phyloP scores from a whole-genome alignment of 2,113 vertebrate genomes.

The Pagrus major region DNA sequence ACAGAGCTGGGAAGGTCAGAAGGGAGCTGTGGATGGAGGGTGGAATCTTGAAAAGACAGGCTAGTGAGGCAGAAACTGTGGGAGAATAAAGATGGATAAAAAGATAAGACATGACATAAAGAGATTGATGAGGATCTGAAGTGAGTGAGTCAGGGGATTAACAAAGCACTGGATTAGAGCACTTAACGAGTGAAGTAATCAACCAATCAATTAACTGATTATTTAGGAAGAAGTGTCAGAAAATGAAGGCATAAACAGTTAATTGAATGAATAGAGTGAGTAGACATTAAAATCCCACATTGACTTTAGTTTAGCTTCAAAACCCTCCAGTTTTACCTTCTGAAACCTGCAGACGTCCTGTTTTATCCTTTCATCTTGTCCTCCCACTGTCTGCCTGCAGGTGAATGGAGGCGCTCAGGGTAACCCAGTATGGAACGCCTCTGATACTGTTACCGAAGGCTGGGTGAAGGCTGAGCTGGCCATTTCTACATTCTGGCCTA shows the following conservation, averaged over 20 bases:
- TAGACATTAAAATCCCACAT: not conserved
- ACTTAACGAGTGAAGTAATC: not conserved
- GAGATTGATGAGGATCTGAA: not conserved
- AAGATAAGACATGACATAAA: not conserved
- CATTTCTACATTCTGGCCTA: conserved; percentile 98
- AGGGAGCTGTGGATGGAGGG: not conserved
- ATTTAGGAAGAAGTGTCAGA: too few species aligned
- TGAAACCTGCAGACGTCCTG: not conserved
- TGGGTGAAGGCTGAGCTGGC: conserved; percentile 97
- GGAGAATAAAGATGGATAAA: not conserved
- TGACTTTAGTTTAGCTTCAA: not conserved
- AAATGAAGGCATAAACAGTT: not conserved
- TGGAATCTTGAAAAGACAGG: not conserved
- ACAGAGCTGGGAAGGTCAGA: not conserved
- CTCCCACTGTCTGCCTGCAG: conserved; percentile 37
- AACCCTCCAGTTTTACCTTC: not conserved
- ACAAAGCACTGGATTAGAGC: not conserved
- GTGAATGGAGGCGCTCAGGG: conserved; percentile 95
- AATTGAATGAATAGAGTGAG: not conserved
- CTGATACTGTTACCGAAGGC: conserved; percentile 90
- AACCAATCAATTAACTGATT: not conserved
- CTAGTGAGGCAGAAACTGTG: not conserved
- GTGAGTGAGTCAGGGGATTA: not conserved
- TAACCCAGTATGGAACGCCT: conserved; percentile 97
- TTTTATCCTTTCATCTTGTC: not conserved